These are phyloP conservation scores for Rallus limicola DNA, from an alignment of 2,113 vertebrate genomes.

Conservation along the genomic window DNA sequence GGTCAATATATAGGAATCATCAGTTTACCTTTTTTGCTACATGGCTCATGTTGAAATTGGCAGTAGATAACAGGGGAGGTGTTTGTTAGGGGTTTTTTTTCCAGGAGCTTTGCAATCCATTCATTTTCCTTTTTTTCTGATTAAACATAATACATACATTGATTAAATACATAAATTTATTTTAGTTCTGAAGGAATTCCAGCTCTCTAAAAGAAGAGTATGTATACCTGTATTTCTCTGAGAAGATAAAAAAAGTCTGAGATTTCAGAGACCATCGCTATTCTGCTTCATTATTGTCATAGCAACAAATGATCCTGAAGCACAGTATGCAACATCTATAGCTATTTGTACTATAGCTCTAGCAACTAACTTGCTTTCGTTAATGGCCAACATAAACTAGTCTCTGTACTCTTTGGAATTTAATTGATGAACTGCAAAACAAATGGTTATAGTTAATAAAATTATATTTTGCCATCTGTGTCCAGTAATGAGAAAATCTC, in stretches of 20 bases:
- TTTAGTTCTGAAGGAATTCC: not conserved
- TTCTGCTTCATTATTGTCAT: constrained; percentile 56
- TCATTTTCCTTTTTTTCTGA: not conserved
- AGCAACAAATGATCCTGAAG: constrained; percentile 59
- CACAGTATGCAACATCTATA: constrained; percentile 30
- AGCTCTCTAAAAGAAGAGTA: not conserved
- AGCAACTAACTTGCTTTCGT: constrained; percentile 28
- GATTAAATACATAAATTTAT: not conserved
- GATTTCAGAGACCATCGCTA: not conserved
- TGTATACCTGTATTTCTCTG: not conserved
- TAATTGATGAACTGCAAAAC: constrained; percentile 52
- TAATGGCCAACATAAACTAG: constrained; percentile 39
- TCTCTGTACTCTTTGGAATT: constrained; percentile 29
- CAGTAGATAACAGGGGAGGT: not conserved
- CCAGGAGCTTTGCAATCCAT: not conserved
- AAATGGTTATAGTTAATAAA: constrained; percentile 63
- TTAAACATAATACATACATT: not conserved
- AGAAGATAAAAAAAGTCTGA: not conserved
- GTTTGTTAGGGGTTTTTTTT: not conserved
- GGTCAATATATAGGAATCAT: not conserved
- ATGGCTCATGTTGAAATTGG: not conserved
- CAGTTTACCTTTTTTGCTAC: not conserved
- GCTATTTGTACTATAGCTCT: constrained; percentile 23
- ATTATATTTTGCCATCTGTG: constrained; percentile 63
- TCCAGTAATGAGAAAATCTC: constrained; percentile 61